These are phyloP conservation scores for Pelusios castaneus DNA, from an alignment of 2,113 vertebrate genomes.

Conservation along the genomic window DNA sequence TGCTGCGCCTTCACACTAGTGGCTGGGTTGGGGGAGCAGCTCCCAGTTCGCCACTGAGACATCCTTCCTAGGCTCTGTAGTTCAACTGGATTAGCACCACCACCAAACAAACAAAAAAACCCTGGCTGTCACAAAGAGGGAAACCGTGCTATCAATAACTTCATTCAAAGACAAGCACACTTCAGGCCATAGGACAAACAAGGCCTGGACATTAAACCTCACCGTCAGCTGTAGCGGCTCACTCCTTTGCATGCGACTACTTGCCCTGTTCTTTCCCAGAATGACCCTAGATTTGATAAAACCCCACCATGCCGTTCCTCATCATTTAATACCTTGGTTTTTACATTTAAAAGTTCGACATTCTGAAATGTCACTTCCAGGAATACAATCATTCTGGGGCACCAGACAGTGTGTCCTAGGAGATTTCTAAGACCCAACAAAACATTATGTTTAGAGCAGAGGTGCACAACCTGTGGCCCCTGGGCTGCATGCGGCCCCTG, in stretches of 20 bases:
- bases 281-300: not conserved
- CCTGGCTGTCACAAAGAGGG: not conserved
- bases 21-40: not conserved
- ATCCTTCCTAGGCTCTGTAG: not conserved
- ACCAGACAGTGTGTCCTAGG: not conserved
- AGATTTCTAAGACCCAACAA: no score
- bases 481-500: no score
- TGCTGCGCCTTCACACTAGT: not conserved
- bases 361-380: not conserved
- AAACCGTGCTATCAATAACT: not conserved
- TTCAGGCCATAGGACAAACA: rapidly evolving
- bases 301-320: not conserved
- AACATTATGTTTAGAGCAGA: no score
- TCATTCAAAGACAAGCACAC: not conserved
- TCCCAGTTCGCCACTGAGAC: not conserved
- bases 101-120: not conserved
- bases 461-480: no score
- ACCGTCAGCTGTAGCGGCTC: not conserved
- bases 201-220: not conserved
- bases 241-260: not conserved
- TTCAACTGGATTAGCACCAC: not conserved
- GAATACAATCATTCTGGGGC: not conserved
- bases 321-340: not conserved
- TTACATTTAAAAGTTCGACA: not conserved
- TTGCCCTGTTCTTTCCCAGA: not conserved